A percentile compares a stretch with the other conserved stretches of the same genome.
Evolutionary conservation across 2,888 invertebrate species (phyloP).

Genomic region (Heliconius erato): DNA sequence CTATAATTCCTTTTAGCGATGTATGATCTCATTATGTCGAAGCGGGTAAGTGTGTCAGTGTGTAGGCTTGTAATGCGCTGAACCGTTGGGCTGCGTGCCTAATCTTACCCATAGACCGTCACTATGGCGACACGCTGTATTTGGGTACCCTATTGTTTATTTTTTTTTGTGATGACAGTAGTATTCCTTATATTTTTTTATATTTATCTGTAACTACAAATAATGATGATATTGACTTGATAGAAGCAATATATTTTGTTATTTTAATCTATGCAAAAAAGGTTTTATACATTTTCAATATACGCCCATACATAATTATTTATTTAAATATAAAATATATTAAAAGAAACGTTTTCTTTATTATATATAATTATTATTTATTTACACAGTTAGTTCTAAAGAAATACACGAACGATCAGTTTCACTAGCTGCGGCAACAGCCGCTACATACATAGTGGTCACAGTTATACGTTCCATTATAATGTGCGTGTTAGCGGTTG

Average conservation of each 20-base stretch:
- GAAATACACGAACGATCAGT: constrained; percentile 61
- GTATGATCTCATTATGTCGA: constrained; percentile 65
- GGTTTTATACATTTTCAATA: neutral
- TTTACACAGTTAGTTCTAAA: constrained; percentile 16
- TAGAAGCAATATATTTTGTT: neutral
- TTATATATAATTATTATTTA: neutral
- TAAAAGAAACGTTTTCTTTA: neutral
- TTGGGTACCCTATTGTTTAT: constrained; percentile 6
- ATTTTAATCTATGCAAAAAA: neutral
- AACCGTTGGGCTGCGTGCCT: constrained; percentile 68
- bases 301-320: neutral
- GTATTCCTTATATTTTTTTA: neutral
- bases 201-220: neutral
- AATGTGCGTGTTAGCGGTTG: constrained; percentile 21
- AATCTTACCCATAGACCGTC: constrained; percentile 73
- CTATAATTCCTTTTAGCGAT: constrained; percentile 54
- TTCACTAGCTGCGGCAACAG: constrained; percentile 67
- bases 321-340: neutral
- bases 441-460: constrained; percentile 63
- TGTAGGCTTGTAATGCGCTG: constrained; percentile 60
- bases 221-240: neutral
- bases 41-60: constrained; percentile 65
- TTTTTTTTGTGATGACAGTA: constrained; percentile 4
- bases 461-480: constrained; percentile 66
- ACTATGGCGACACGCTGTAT: constrained; percentile 52